phyloP scores from a whole-genome alignment of 1,140 invertebrate species.

The Drosophila nebulosa region DNA sequence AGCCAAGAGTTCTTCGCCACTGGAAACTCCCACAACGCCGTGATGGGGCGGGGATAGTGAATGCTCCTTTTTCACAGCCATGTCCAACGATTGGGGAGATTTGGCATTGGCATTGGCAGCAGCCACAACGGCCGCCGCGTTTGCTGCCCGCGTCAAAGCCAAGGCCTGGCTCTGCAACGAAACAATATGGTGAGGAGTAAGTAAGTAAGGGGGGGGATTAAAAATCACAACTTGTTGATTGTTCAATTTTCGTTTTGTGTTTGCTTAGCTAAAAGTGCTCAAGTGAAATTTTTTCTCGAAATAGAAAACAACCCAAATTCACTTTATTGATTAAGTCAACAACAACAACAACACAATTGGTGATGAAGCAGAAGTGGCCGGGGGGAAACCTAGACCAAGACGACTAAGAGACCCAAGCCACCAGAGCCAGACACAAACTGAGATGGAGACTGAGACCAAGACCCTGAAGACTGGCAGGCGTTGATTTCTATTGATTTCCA shows the following conservation, averaged over 20 bases:
- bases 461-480: constrained; percentile 51
- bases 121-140: constrained; percentile 68
- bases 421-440: too few species aligned
- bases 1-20: constrained; percentile 32
- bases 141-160: constrained; percentile 73
- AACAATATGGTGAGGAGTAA: constrained; percentile 4
- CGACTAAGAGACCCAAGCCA: background rate
- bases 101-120: constrained; percentile 73
- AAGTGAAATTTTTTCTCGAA: constrained; percentile 56
- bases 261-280: constrained; percentile 62
- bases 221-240: constrained; percentile 9
- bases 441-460: constrained; percentile 24
- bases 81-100: constrained; percentile 52
- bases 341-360: constrained; percentile 36
- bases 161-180: constrained; percentile 72
- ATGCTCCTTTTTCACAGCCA: constrained; percentile 77
- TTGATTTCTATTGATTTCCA: constrained; percentile 76
- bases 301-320: constrained; percentile 76
- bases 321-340: constrained; percentile 77
- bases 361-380: background rate
- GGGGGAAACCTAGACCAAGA: background rate
- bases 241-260: constrained; percentile 37
- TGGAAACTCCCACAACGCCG: constrained; percentile 18
- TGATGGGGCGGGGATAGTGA: constrained; percentile 64
- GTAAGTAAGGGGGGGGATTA: background rate